These are phyloP conservation scores for Aphidoletes aphidimyza DNA, from an alignment of 2,888 invertebrate species.

Conservation along the genomic window DNA sequence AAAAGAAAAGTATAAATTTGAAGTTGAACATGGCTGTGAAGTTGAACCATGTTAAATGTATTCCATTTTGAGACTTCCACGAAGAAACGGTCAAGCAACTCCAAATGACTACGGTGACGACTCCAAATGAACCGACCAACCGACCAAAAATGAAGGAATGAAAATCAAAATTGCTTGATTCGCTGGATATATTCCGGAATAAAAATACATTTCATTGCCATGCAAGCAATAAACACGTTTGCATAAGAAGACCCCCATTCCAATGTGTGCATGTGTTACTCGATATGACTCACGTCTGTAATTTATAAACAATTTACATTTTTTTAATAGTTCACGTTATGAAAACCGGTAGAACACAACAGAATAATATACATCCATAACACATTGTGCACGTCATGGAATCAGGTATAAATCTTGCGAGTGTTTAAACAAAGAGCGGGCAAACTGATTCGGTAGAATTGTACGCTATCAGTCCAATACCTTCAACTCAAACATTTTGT, in stretches of 20 bases:
- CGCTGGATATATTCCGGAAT: conserved; percentile 9
- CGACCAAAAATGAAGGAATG: background rate
- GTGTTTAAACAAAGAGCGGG: background rate
- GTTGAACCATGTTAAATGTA: background rate
- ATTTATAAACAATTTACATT: conserved; percentile 53
- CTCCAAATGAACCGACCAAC: too few species aligned
- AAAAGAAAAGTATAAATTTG: background rate
- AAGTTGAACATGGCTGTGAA: background rate
- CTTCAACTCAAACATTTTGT: background rate
- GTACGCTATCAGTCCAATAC: background rate
- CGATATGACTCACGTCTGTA: conserved; percentile 43
- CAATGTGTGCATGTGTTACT: background rate
- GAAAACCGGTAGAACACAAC: conserved; percentile 39
- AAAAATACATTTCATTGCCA: conserved; percentile 37
- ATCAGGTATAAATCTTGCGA: conserved; percentile 24
- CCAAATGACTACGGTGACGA: background rate
- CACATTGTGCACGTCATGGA: background rate
- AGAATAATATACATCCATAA: background rate
- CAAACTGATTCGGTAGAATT: conserved; percentile 32
- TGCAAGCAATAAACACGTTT: conserved; percentile 9
- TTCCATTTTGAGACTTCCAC: background rate
- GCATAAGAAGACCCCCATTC: conserved; percentile 17
- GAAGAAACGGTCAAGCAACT: conserved; percentile 31
- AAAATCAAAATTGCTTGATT: background rate
- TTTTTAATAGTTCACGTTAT: conserved; percentile 52